Evolutionary conservation across 1,140 invertebrate species (phyloP), one percentile per base, ranked within the genome.

Genomic region (Zaprionus kolodkinae): DNA sequence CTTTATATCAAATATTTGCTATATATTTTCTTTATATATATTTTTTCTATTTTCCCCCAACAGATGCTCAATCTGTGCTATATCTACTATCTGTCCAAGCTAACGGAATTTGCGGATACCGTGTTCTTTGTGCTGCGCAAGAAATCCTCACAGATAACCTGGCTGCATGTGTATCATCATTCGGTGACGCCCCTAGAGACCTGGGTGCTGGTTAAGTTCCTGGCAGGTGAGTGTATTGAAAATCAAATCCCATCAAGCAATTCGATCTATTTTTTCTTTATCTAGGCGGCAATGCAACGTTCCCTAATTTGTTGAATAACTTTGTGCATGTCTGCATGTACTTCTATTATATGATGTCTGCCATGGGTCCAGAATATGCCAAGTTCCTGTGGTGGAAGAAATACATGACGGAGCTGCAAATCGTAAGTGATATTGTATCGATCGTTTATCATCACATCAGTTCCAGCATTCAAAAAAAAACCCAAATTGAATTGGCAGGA

Each of bases 1-100:
- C 6, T 45, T 17, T 45, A 45, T 43, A 15, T 62, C 76, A 65
- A n/a, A 35, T 27, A 27, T 27, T 2, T 27, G 4, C 25, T n/a
- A 27, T 30, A 30, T 30, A 30, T 30, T 5, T 12, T 45, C 36
- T 40, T 21, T 21, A 21, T 21, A 21, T 21, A 11, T 45, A 13
- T 69, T 25, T 12, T 45, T 15, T 10, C 45, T 36, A 35, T 12
- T 59, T 36, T 25, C n/a, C 25, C 4, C 25, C 92, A 95, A 48
- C 94, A 98, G 96, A 99, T 99, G 97, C 95, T 97, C 0, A 96
- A 97, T 81, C 95, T 98, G 13, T 97, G 98, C 90, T 99, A 97
- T 96, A 97, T 97, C 95, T 99, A 99, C 93, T 99, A 99, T 93
- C 96, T 99, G 93, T 99, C 98, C 54, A 99, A 99, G 93, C 95